Percentiles rank a stretch among this genome's conserved stretches.
phyloP scores from a whole-genome alignment of 2,797 vertebrate genomes.

The Champsocephalus esox region DNA sequence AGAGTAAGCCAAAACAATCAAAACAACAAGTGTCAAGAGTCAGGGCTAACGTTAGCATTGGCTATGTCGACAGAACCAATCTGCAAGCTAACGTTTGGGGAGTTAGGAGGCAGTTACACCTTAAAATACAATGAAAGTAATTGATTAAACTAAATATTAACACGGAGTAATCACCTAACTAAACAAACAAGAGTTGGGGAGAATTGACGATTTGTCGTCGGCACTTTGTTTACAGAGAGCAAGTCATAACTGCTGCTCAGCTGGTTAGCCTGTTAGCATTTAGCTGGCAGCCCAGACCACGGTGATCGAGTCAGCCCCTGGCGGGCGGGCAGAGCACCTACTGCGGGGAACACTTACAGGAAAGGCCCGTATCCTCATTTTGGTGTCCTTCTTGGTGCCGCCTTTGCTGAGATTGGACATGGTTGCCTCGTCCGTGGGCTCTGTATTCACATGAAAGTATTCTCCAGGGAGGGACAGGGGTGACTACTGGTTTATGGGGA shows the following conservation, averaged over 20 bases:
- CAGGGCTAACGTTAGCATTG: slow-evolving; percentile 58
- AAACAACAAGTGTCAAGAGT: slow-evolving; percentile 78
- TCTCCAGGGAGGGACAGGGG: slow-evolving; percentile 69
- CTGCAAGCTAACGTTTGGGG: slow-evolving; percentile 36
- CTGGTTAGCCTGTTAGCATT: slow-evolving; percentile 65
- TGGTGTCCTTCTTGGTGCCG: slow-evolving; percentile 98
- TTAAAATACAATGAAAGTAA: slow-evolving; percentile 4
- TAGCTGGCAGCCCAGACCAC: slow-evolving; percentile 69
- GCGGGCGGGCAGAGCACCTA: slow-evolving; percentile 51
- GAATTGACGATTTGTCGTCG: slow-evolving; percentile 12
- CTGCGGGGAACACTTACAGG: slow-evolving; percentile 89
- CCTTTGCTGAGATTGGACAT: slow-evolving; percentile 99
- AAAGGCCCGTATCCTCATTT: slow-evolving; percentile 99
- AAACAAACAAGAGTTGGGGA: not conserved
- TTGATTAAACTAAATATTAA: not conserved
- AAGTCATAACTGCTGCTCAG: slow-evolving; percentile 54
- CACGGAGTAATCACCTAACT: not conserved
- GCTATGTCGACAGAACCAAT: slow-evolving; percentile 48
- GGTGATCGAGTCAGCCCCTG: slow-evolving; percentile 70
- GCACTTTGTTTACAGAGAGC: slow-evolving; percentile 53
- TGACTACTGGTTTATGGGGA: slow-evolving; percentile 70
- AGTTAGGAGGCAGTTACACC: slow-evolving; percentile 23
- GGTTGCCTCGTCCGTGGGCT: slow-evolving; percentile 83
- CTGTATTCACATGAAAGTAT: slow-evolving; percentile 85
- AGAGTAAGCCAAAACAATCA: slow-evolving; percentile 16